Base-by-base conservation (phyloP, 92 coral and sea anemone genomes). In the Paramuricea clavata region DNA sequence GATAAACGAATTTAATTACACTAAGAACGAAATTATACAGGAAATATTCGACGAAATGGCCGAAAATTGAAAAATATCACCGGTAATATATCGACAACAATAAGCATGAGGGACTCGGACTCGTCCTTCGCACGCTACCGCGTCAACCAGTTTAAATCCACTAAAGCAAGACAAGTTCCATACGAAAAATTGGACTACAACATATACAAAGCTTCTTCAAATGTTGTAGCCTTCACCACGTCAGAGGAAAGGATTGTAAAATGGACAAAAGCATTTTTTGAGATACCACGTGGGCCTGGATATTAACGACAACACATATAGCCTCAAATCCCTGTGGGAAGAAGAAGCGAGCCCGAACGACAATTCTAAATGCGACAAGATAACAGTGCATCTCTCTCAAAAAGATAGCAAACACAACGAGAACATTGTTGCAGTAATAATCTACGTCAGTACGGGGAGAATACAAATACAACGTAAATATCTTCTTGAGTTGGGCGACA, bases 401-500 rank as follows among this genome's bases (percentile, higher is more conserved):
- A 36, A 36, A 36, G 42, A 8, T 2, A 44, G 49, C 67, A n/a
- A 47, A 23, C 10, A 26, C 11, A 17, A 1, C n/a, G 23, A 27
- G 16, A 67, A 76, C n/a, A 11, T 42, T 25, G 19, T 59, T 25
- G 64, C 47, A 23, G 56, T 83, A 21, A 83, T 64, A 22, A 19
- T 69, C 35, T 83, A 67, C 23, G 62, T 69, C 5, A 42, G 77
- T 2, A 83, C 87, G 0, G 87, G 87, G 15, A 83, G 80, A 5
- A 83, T 83, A 1, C 65, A 67, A 26, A 69, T 83, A 5, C 87
- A 83, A 50, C 65, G 87, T 10, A 83, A 83, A 21, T 69, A 47
- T 27, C 41, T 42, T 39, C 47, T 1, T 31, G 71, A 83, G 12
- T 83, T 68, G 81, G 65, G 69, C 11, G 31, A 35, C 44, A 44